A percentile compares a stretch with the other conserved stretches of the same genome.
Evolutionary conservation across 2,888 invertebrate species (phyloP).

Genomic region (Tetragonula carbonaria): DNA sequence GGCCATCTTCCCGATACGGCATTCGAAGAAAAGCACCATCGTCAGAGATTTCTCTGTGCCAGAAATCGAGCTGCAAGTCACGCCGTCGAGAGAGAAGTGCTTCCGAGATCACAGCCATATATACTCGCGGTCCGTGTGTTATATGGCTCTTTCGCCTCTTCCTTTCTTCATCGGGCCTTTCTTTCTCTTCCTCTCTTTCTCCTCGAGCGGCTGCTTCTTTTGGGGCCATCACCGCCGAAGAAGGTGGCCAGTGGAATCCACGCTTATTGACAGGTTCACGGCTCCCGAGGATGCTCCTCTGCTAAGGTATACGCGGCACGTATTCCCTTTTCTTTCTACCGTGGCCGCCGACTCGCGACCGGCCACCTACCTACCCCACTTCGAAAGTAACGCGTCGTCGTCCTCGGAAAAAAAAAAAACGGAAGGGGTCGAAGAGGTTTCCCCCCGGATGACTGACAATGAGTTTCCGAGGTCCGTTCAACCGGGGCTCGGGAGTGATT

Average conservation of each 20-base stretch:
- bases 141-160: not conserved
- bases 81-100: slow-evolving; percentile 67
- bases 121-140: slow-evolving; percentile 14
- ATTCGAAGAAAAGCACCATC: slow-evolving; percentile 74
- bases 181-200: slow-evolving; percentile 7
- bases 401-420: too few species aligned
- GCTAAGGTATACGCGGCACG: slow-evolving; percentile 62
- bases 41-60: slow-evolving; percentile 64
- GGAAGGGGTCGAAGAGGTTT: slow-evolving; percentile 27
- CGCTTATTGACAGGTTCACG: slow-evolving; percentile 78
- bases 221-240: slow-evolving; percentile 70
- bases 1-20: slow-evolving; percentile 64
- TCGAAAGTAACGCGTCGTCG: too few species aligned
- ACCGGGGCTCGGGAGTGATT: not conserved
- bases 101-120: slow-evolving; percentile 69
- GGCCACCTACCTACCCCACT: not conserved
- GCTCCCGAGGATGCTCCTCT: slow-evolving; percentile 76
- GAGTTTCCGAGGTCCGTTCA: not conserved
- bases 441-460: slow-evolving; percentile 14
- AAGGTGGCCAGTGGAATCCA: slow-evolving; percentile 71
- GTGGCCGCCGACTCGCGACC: not conserved
- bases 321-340: slow-evolving; percentile 46
- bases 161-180: not conserved
- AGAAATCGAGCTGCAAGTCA: slow-evolving; percentile 80
- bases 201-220: slow-evolving; percentile 71